Percentiles rank a stretch among this genome's conserved stretches.
phyloP scores from a whole-genome alignment of 2,113 vertebrate genomes.

The Todiramphus saurophagus region DNA sequence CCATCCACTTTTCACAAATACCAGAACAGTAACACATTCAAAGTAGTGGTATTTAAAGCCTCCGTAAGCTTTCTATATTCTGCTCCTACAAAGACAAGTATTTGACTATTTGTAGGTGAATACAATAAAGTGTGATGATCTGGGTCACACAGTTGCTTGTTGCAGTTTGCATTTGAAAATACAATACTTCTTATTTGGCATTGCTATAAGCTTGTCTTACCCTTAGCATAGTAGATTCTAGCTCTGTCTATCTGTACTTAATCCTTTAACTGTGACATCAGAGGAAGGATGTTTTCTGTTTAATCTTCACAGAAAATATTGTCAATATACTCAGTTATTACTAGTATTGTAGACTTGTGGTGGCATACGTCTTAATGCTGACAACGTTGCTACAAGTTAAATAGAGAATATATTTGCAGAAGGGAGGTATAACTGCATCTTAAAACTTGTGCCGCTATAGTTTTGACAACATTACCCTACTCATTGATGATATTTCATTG shows the following conservation, averaged over 20 bases:
- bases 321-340: not conserved
- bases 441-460: not conserved
- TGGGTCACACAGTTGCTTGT: not conserved
- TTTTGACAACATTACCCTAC: not conserved
- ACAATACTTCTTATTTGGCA: rapidly evolving
- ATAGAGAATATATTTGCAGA: not conserved
- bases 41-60: not conserved
- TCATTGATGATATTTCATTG: not conserved
- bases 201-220: not conserved
- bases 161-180: not conserved
- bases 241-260: not conserved
- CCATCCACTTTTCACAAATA: not conserved
- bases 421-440: not conserved
- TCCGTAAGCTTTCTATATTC: not conserved
- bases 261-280: not conserved
- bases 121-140: not conserved
- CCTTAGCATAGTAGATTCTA: not conserved
- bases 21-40: not conserved
- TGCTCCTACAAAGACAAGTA: not conserved
- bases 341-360: not conserved
- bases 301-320: not conserved
- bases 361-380: not conserved
- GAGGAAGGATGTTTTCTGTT: not conserved
- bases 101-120: not conserved
- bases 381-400: not conserved